Evolutionary conservation across 2,888 invertebrate species (phyloP).

Genomic region (Calameuta idolon): DNA sequence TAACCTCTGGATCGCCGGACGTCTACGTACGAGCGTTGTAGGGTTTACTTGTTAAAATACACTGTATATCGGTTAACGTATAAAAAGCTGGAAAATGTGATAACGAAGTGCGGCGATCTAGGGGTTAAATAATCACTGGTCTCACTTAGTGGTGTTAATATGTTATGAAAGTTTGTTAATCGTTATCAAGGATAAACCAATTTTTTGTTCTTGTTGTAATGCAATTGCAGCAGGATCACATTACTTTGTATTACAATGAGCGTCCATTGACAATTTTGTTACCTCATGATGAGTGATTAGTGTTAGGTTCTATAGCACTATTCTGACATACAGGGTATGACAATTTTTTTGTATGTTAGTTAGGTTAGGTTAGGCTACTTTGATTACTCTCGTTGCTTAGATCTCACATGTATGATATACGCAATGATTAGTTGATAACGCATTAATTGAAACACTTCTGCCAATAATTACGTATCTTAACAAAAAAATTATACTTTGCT

Average conservation of each 20-base stretch:
- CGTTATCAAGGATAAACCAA: background rate
- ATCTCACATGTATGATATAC: background rate
- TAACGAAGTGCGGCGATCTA: too few species aligned
- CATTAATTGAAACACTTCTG: background rate
- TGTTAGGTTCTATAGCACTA: background rate
- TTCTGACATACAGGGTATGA: background rate
- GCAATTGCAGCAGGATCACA: background rate
- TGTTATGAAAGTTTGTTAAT: background rate
- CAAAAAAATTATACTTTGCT: background rate
- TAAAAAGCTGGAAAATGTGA: too few species aligned
- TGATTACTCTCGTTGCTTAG: background rate
- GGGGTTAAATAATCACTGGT: background rate
- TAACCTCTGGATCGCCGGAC: background rate
- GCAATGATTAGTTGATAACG: background rate
- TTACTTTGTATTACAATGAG: background rate
- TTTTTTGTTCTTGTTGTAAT: background rate
- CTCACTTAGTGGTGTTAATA: background rate
- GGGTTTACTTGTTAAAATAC: too few species aligned
- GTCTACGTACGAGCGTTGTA: too few species aligned
- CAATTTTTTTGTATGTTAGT: background rate
- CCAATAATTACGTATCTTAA: background rate
- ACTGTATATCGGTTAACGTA: too few species aligned
- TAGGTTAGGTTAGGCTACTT: background rate
- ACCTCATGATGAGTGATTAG: background rate
- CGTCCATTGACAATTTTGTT: background rate